phyloP scores from a whole-genome alignment of 2,113 vertebrate genomes.

The Coracopsis vasa region DNA sequence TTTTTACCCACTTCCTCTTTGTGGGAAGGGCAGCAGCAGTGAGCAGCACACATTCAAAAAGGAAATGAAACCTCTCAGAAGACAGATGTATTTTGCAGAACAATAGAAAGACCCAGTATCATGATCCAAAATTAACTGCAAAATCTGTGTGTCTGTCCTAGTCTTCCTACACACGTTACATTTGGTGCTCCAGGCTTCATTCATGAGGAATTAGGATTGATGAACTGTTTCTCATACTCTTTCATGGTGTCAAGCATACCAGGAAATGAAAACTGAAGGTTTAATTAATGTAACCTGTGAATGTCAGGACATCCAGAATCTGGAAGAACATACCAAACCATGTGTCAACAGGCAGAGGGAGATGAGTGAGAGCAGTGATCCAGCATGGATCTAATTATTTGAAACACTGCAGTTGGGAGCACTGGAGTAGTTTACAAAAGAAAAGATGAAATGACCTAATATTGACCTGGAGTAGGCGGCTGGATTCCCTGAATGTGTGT shows the following conservation, averaged over 20 bases:
- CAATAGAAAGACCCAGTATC: neutral
- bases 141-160: neutral
- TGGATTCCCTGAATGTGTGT: neutral
- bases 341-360: neutral
- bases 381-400: neutral
- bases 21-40: neutral
- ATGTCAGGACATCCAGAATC: neutral
- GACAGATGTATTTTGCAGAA: neutral
- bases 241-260: neutral
- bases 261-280: neutral
- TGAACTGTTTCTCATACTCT: neutral
- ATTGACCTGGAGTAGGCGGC: neutral
- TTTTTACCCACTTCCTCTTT: conserved; percentile 12
- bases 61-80: neutral
- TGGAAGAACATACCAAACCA: neutral
- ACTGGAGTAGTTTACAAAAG: neutral
- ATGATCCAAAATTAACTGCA: neutral
- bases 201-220: neutral
- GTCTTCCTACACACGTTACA: rapidly evolving
- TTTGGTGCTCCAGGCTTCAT: rapidly evolving
- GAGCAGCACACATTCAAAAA: neutral
- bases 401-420: neutral
- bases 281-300: neutral
- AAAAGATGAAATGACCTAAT: neutral
- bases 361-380: neutral